Evolutionary conservation across 2,113 vertebrate species (phyloP).

Genomic region (Epinephelus cyanopodus): DNA sequence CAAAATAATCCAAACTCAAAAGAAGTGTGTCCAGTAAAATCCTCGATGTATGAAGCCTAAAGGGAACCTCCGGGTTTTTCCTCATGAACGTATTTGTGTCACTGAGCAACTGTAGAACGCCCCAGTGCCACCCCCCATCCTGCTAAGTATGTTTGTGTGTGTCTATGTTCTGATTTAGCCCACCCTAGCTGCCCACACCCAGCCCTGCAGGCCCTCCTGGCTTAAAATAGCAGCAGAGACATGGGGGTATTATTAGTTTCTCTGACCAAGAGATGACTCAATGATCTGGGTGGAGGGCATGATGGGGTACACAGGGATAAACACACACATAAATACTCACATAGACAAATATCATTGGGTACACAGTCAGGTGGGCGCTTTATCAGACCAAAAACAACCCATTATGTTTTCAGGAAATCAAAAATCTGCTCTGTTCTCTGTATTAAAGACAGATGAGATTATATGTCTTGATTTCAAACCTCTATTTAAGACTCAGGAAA

Average conservation of each 20-base stretch:
- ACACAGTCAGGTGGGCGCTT: background rate
- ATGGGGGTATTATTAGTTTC: slow-evolving; percentile 72
- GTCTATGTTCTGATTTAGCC: slow-evolving; percentile 50
- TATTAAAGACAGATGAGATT: background rate
- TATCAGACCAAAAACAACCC: background rate
- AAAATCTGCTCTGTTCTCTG: background rate
- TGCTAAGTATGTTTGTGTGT: slow-evolving; percentile 40
- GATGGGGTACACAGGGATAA: slow-evolving; percentile 36
- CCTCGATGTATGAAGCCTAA: background rate
- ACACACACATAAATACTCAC: slow-evolving; percentile 25
- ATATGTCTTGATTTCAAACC: background rate
- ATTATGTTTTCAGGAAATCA: background rate
- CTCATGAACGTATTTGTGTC: slow-evolving; percentile 6
- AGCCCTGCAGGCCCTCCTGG: slow-evolving; percentile 32
- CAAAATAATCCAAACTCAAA: slow-evolving; percentile 8
- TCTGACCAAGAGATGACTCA: slow-evolving; percentile 68
- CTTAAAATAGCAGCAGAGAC: slow-evolving; percentile 73
- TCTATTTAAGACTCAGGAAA: too few relatives aligned
- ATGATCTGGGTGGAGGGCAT: slow-evolving; percentile 53
- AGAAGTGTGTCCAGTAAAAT: background rate
- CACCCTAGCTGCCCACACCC: slow-evolving; percentile 31
- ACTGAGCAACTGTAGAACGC: slow-evolving; percentile 41
- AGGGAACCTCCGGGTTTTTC: background rate
- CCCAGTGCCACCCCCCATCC: background rate
- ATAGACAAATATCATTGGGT: slow-evolving; percentile 9